Percentiles rank a stretch among this genome's conserved stretches.
Conservation (phyloP, 2,797 vertebrate species). For the Sebastes ruberrimus region DNA sequence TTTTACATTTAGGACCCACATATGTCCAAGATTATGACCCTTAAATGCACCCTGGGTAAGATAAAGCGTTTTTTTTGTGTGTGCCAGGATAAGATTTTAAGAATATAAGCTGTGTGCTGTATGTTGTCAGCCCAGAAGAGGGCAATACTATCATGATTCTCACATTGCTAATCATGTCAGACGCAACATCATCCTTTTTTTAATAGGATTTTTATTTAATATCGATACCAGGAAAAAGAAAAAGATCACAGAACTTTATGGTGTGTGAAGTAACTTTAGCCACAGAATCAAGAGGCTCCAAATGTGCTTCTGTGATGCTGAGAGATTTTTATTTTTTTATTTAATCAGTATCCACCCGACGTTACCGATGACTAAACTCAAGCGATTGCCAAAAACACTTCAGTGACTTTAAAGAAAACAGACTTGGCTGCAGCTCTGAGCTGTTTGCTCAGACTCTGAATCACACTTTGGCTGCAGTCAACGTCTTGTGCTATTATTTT, state of each 20-base stretch:
- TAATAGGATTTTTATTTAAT: not conserved
- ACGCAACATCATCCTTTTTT: not conserved
- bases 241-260: not conserved
- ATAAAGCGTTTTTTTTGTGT: not conserved
- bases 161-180: not conserved
- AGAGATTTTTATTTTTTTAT: not conserved
- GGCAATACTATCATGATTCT: constrained; percentile 47
- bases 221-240: not conserved
- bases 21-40: not conserved
- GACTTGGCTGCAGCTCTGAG: constrained; percentile 38
- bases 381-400: constrained; percentile 52
- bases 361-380: constrained; percentile 36
- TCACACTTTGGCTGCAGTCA: constrained; percentile 59
- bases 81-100: not conserved
- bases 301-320: constrained; percentile 1
- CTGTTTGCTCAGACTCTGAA: constrained; percentile 50
- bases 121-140: constrained; percentile 54
- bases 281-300: not conserved
- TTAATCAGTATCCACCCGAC: not conserved
- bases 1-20: not conserved
- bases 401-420: constrained; percentile 53
- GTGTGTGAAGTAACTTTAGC: not conserved
- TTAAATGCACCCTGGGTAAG: not conserved
- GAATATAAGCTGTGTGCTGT: constrained; percentile 7
- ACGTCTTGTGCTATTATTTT: constrained; percentile 44